Percentiles rank a stretch among this genome's conserved stretches.
Conservation (phyloP, 2,113 vertebrate genomes). For the Macaca fascicularis region DNA sequence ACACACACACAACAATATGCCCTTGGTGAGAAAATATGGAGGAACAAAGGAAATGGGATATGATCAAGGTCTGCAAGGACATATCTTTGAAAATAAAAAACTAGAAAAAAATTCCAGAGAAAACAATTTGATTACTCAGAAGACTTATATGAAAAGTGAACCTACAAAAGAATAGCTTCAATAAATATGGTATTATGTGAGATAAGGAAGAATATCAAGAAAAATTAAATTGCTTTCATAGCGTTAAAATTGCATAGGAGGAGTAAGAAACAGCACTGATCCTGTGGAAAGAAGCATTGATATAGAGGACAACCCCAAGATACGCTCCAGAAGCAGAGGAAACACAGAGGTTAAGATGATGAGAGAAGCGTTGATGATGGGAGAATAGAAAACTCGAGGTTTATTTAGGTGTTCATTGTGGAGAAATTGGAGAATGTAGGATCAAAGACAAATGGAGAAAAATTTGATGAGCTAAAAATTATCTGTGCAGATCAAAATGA, state of each 20-base stretch:
- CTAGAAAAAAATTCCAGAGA: neutral
- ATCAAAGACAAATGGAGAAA: neutral
- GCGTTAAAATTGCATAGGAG: neutral
- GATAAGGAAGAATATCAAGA: neutral
- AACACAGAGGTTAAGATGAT: neutral
- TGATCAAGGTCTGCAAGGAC: neutral
- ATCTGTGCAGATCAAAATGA: neutral
- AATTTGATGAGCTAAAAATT: neutral
- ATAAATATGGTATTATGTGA: neutral
- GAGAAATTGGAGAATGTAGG: neutral
- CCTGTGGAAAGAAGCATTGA: neutral
- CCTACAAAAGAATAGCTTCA: neutral
- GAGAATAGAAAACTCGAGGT: neutral
- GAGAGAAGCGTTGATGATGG: neutral
- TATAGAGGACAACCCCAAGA: neutral
- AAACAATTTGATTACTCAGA: neutral
- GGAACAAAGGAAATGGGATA: neutral
- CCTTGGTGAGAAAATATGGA: neutral
- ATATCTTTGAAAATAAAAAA: neutral
- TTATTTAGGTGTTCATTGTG: neutral
- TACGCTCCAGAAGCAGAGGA: neutral
- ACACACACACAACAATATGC: neutral
- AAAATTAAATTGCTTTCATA: neutral
- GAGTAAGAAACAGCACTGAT: neutral
- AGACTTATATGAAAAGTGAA: neutral